Conservation (phyloP, 2,797 vertebrate genomes). For the Sebastes miniatus region DNA sequence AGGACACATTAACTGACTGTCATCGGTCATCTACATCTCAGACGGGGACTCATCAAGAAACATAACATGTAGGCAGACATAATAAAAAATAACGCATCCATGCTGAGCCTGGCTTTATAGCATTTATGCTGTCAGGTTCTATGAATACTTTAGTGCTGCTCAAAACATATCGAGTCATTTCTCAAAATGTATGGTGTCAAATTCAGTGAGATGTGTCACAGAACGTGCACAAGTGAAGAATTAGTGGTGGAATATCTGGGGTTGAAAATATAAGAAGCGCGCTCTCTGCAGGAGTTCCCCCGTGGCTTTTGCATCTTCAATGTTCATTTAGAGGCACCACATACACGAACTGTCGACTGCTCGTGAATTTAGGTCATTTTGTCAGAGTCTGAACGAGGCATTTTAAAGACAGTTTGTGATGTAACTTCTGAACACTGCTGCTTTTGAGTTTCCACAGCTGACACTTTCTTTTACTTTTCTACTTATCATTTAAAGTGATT, state of each 20-base stretch:
- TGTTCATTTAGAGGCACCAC: constrained; percentile 34
- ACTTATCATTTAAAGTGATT: constrained; percentile 46
- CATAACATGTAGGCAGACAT: background rate
- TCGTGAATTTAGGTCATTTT: constrained; percentile 51
- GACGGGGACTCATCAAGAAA: background rate
- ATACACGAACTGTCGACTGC: constrained; percentile 6
- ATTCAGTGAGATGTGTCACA: background rate
- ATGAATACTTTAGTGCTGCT: background rate
- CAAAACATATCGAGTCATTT: constrained; percentile 7
- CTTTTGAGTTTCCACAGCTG: constrained; percentile 18
- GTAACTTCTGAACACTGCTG: background rate
- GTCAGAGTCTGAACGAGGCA: constrained; percentile 5
- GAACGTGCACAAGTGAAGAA: background rate
- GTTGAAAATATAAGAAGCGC: constrained; percentile 16
- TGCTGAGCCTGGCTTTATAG: constrained; percentile 1
- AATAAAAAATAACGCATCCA: background rate
- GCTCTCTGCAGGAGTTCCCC: constrained; percentile 8
- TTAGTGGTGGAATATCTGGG: constrained; percentile 10
- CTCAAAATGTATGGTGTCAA: background rate
- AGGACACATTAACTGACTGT: background rate
- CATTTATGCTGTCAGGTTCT: constrained; percentile 5
- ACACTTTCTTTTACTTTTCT: constrained; percentile 24
- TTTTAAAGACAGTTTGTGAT: constrained; percentile 26
- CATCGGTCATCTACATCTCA: background rate
- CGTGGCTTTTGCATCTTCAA: constrained; percentile 22